phyloP scores from a whole-genome alignment of 1,140 invertebrate species.

The Anadara kagoshimensis region DNA sequence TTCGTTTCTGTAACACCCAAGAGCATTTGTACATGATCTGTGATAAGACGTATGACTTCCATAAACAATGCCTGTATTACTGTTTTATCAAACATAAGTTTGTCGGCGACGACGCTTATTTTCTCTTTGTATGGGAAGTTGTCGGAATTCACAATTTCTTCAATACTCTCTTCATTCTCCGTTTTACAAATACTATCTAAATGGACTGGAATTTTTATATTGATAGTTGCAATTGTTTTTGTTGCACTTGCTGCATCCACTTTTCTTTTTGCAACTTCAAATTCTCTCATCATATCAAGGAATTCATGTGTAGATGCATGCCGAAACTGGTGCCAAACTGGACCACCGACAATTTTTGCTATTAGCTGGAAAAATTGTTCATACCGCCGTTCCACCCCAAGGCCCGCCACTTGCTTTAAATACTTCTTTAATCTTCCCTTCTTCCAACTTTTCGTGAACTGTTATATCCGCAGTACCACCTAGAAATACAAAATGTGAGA shows the following conservation, averaged over 20 bases:
- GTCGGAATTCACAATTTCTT: background rate
- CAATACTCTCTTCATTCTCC: background rate
- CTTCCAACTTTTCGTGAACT: slow-evolving; percentile 4
- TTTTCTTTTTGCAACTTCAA: slow-evolving; percentile 25
- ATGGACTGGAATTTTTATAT: background rate
- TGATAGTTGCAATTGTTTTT: background rate
- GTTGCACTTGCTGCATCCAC: background rate
- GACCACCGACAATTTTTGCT: background rate
- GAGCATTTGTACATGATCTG: slow-evolving; percentile 5
- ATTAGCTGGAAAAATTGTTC: background rate
- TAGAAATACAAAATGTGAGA: background rate
- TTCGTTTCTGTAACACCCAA: background rate
- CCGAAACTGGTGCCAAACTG: background rate
- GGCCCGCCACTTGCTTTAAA: slow-evolving; percentile 9
- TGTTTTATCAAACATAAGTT: slow-evolving; percentile 23
- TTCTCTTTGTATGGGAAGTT: background rate
- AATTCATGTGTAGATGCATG: slow-evolving; percentile 2
- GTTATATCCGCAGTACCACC: slow-evolving; percentile 22
- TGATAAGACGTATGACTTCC: slow-evolving; percentile 2
- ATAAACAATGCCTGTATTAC: slow-evolving; percentile 22
- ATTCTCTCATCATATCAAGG: slow-evolving; percentile 16
- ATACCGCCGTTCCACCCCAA: slow-evolving; percentile 25
- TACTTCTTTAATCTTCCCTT: slow-evolving; percentile 17
- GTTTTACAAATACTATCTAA: too few species aligned
- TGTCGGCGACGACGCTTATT: background rate